Evolutionary conservation across 2,113 vertebrate species (phyloP), one percentile per base, ranked within the genome.

Genomic region (Elachura formosa): DNA sequence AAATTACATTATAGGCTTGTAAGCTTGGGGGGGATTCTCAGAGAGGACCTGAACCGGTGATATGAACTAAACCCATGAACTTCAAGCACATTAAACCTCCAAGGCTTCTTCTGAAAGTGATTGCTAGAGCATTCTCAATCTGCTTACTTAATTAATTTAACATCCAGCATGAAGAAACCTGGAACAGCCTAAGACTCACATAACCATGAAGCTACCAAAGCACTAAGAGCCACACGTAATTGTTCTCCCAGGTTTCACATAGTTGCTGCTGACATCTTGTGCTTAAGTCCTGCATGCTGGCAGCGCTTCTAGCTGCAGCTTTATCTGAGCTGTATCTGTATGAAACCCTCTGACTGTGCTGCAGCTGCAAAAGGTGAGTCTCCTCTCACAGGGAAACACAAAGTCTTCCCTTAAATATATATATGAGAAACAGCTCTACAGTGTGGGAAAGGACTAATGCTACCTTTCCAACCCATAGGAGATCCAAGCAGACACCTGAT

Each of bases 1-100:
- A 91, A 96, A 89, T 85, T 94, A 75, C 28, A 67, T 66, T 86
- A 49, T 86, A 84, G 68, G 9, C 83, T 90, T 78, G 68, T 95
- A 90, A 90, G 72, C 31, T 23, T 3, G 3, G 17, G 25, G 43
- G 9, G 19, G 45, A 81, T 78, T 74, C 61, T 73, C 31, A 22
- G 55, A 83, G 33, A 93, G 45, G 59, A 91, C n/a, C 52, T 40
- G 55, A 52, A 85, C 36, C 28, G 20, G 22, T 48, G 61, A 31
- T 68, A 62, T 23, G 11, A 90, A 41, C 7, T 77, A 86, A 92
- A 86, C 22, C 31, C 5, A 0, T 4, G 25, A 40, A 62, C 34
- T 62, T 93, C 74, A 77, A 92, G 48, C 43, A 28, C 55, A 36
- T 52, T 36, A 74, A 71, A 93, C 41, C 51, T 83, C 21, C n/a